These are phyloP conservation scores for Enteromius anoplus DNA, from an alignment of 2,797 vertebrate species.

Conservation along the genomic window DNA sequence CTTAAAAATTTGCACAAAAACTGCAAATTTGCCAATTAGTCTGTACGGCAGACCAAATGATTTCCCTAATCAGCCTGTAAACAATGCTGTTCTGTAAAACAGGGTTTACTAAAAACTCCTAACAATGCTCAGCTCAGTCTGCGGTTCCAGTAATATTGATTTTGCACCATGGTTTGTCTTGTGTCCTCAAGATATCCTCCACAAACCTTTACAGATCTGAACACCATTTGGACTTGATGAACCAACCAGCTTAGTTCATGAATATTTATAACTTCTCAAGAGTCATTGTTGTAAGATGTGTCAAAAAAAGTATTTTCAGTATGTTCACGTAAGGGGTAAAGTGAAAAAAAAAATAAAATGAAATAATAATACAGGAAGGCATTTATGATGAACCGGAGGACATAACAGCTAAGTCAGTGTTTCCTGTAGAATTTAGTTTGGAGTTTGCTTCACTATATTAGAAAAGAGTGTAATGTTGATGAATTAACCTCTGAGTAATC, in stretches of 20 bases:
- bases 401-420: background rate
- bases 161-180: background rate
- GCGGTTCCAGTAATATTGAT: background rate
- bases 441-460: background rate
- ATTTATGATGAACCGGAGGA: background rate
- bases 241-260: background rate
- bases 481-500: no score
- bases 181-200: background rate
- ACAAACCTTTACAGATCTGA: background rate
- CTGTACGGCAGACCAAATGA: conserved; percentile 8
- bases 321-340: background rate
- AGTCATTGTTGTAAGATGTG: background rate
- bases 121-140: background rate
- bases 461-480: background rate
- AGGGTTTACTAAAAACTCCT: background rate
- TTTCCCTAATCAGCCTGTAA: conserved; percentile 34
- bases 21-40: conserved; percentile 43
- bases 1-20: background rate
- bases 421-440: background rate
- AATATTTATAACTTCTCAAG: background rate
- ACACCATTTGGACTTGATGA: background rate
- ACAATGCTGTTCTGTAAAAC: conserved; percentile 21
- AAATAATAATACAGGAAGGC: background rate
- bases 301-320: background rate
- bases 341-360: background rate